Evolutionary conservation across 37 sponge, comb jelly and placozoan genomes (phyloP).

Genomic region (Hormiphora californensis): DNA sequence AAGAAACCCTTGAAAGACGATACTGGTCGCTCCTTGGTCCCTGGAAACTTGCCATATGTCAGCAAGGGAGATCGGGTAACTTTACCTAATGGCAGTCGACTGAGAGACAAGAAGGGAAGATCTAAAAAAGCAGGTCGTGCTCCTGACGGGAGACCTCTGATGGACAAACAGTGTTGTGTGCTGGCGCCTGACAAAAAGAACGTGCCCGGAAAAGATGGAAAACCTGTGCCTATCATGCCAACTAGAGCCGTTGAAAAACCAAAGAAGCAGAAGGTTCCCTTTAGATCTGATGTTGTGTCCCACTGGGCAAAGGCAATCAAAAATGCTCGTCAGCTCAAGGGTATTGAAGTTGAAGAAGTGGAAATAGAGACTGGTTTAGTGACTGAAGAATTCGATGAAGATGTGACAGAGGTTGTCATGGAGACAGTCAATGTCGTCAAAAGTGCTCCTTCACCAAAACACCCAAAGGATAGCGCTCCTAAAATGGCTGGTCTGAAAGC

Average conservation of each 20-base stretch:
- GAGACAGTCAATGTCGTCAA: too few species aligned
- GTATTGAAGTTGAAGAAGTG: too few species aligned
- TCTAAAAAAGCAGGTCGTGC: neutral
- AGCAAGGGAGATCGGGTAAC: neutral
- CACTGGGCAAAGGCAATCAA: too few species aligned
- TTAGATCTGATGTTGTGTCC: too few species aligned
- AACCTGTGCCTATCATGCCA: slow-evolving; percentile 4
- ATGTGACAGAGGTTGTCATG: too few species aligned
- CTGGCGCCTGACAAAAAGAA: neutral
- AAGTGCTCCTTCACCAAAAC: too few species aligned
- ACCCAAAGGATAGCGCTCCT: neutral
- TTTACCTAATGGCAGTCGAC: slow-evolving; percentile 14
- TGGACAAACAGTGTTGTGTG: neutral
- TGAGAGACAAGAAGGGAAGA: neutral
- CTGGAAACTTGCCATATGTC: neutral
- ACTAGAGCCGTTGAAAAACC: too few species aligned
- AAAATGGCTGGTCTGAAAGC: neutral
- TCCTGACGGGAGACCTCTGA: neutral
- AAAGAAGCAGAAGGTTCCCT: too few species aligned
- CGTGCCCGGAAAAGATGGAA: neutral
- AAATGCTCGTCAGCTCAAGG: too few species aligned
- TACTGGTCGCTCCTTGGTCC: neutral
- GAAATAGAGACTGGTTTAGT: too few species aligned
- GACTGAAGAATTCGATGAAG: neutral
- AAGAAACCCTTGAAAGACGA: neutral